Evolutionary conservation across 2,113 vertebrate species (phyloP), one percentile per base, ranked within the genome.

Genomic region (Psettodes erumei): DNA sequence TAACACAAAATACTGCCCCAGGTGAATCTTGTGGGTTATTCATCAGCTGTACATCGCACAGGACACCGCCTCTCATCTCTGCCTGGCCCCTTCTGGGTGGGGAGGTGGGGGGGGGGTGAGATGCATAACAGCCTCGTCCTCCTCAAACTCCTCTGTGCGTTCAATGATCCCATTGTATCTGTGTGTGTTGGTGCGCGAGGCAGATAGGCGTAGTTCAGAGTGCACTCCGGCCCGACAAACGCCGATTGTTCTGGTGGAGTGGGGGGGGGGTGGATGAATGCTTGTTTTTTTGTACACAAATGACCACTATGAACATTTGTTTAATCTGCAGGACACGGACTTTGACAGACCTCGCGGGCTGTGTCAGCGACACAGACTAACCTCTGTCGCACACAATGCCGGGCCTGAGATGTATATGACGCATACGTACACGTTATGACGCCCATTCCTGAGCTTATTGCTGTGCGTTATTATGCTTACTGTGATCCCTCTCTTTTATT

Each of bases 91-190:
- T 86, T 70, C 79, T 61, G 61, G 71, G 56, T 83, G 55, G 63
- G 72, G 60, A 72, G 75, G 63, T 32, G 64, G 62, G 40, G 66
- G 33, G 48, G 25, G 79, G 76, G 78, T 72, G 89, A 67, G 71
- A 86, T 61, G 77, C 85, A 88, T 68, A 76, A 86, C 75, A 45
- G 79, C 88, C 86, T 76, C 78, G 82, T 90, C 85, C 89, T 85
- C 77, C 90, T 86, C 79, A 75, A 75, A 83, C 84, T 77, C 74
- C 66, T 78, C 77, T 71, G 61, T 28, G 58, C 45, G 7, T 82
- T 93, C 89, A 93, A 93, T 92, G 92, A 85, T 84, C 35, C 72
- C 90, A 84, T 93, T 93, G 92, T n/a, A n/a, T n/a, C n/a, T n/a
- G n/a, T 93, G 83, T 59, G 83, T 10, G 18, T 6, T 40, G n/a